Evolutionary conservation across 64 coral and sea anemone species (phyloP), one percentile per base, ranked within the genome.

Genomic region (Orbicella faveolata): DNA sequence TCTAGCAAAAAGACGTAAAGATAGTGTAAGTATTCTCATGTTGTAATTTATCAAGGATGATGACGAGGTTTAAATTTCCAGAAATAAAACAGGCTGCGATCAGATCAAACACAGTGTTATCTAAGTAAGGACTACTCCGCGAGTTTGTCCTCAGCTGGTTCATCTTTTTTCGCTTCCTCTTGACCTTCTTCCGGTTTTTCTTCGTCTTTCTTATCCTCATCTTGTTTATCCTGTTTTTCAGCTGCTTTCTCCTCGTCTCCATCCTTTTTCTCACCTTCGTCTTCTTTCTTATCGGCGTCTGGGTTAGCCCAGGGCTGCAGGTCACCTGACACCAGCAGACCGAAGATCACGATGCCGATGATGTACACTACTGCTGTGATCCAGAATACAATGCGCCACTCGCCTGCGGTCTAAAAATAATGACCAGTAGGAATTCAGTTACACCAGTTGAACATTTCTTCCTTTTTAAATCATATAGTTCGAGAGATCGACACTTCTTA

Each of bases 351-450:
- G 14, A 99, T 95, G 74, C 97, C 97, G 39, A 93, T 41, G 44
- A 99, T 89, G 74, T 99, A 99, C 51, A 99, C 33, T 26, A 99
- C 23, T 23, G 95, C 95, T 10, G 97, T 96, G 53, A 99, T 99
- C 97, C 97, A 99, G 76, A 99, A 99, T 44, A 99, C 97, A 52
- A 93, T 92, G 34, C 97, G 94, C 97, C 97, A 99, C 67, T 99
- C 97, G 15, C 75, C 81, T 19, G 97, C 97, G 36, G 97, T 99
- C 97, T 99, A 78, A 23, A 74, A 82, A 57, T 41, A 52, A 11
- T 33, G 25, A 18, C 6, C 64, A 67, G 0, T 23, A 23, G 15
- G 64, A 67, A 67, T 17, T 67, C 0, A 67, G 6, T 18, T 23
- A 67, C 64, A 19, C 44, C 44, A 48, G 44, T 5, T 48, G 7